Evolutionary conservation across 1,140 invertebrate genomes (phyloP).

Genomic region (Hydropsyche tenuis): DNA sequence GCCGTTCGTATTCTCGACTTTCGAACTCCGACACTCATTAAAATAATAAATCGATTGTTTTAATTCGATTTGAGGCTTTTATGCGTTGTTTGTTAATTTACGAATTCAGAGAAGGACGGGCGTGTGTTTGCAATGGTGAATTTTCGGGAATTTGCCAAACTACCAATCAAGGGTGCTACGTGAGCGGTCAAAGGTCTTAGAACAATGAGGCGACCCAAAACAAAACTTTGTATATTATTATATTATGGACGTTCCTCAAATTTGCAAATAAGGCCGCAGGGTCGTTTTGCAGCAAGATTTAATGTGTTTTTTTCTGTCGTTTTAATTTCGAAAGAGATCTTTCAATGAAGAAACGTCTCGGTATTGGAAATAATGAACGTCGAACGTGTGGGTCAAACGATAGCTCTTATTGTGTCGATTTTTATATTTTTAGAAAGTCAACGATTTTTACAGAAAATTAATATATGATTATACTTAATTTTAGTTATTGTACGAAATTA

Average conservation of each 20-base stretch:
- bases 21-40: too few species aligned
- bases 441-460: too few species aligned
- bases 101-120: too few species aligned
- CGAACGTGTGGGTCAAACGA: constrained; percentile 10
- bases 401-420: background rate
- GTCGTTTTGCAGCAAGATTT: background rate
- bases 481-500: too few species aligned
- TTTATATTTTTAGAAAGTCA: too few species aligned
- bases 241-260: background rate
- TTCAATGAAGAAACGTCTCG: too few species aligned
- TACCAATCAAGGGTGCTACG: constrained; percentile 42
- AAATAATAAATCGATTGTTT: too few species aligned
- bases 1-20: too few species aligned
- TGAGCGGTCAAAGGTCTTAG: constrained; percentile 48
- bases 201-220: constrained; percentile 39
- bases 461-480: too few species aligned
- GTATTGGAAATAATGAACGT: too few species aligned
- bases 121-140: background rate
- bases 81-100: too few species aligned
- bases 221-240: background rate
- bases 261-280: constrained; percentile 13
- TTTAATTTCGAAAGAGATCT: background rate
- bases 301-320: background rate
- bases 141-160: constrained; percentile 19
- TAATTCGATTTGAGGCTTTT: too few species aligned